phyloP scores from a whole-genome alignment of 2,113 vertebrate species.

The Oryzias melastigma region DNA sequence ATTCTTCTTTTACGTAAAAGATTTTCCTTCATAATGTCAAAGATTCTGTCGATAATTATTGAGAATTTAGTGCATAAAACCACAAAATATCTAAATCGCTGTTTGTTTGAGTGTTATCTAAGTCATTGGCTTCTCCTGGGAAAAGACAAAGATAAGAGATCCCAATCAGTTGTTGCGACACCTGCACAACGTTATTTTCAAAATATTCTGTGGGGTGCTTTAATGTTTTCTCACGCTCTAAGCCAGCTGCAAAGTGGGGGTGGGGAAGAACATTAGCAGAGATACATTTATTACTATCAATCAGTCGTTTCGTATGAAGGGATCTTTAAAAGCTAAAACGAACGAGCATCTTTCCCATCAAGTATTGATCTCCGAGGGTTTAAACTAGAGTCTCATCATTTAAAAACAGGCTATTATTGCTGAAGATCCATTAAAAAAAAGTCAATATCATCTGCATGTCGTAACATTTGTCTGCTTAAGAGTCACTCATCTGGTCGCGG shows the following conservation, averaged over 20 bases:
- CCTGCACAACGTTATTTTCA: neutral
- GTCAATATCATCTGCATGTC: constrained; percentile 57
- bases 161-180: constrained; percentile 1
- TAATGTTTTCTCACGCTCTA: neutral
- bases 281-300: neutral
- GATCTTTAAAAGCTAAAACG: neutral
- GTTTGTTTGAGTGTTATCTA: neutral
- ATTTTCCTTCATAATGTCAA: too few species aligned
- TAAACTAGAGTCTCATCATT: constrained; percentile 5
- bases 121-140: neutral
- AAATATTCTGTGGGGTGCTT: neutral
- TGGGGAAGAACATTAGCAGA: neutral
- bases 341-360: neutral
- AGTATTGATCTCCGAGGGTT: constrained; percentile 19
- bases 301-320: neutral
- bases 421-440: constrained; percentile 8
- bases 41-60: too few species aligned
- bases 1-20: too few species aligned
- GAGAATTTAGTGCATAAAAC: too few species aligned
- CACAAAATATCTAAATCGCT: too few species aligned
- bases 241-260: neutral
- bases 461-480: constrained; percentile 41
- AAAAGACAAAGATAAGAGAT: neutral
- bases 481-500: constrained; percentile 30
- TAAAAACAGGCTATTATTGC: constrained; percentile 11